phyloP scores from a whole-genome alignment of 2,113 vertebrate genomes.

The Oreotrochilus melanogaster region DNA sequence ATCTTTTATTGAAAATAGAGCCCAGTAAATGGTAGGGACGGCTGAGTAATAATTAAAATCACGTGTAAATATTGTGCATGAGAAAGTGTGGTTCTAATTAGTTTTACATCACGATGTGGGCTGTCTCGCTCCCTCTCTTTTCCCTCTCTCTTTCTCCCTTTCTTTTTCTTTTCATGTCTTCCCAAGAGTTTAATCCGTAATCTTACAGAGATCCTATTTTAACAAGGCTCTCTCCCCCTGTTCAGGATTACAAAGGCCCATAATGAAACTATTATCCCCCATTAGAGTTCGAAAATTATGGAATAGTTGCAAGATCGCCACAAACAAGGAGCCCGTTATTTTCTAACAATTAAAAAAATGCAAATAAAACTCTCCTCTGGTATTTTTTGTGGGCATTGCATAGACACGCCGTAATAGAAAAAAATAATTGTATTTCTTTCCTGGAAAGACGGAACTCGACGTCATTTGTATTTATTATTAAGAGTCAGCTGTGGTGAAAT shows the following conservation, averaged over 20 bases:
- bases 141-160: neutral
- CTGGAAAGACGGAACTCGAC: slow-evolving; percentile 72
- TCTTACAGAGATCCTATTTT: slow-evolving; percentile 22
- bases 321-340: slow-evolving; percentile 38
- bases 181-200: slow-evolving; percentile 43
- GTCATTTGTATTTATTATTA: slow-evolving; percentile 75
- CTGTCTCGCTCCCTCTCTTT: neutral
- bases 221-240: neutral
- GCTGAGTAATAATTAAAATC: slow-evolving; percentile 73
- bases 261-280: slow-evolving; percentile 45
- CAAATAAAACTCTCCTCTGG: slow-evolving; percentile 8
- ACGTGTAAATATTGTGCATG: slow-evolving; percentile 71
- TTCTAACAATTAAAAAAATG: neutral
- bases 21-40: slow-evolving; percentile 1
- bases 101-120: slow-evolving; percentile 56
- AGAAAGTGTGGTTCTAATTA: slow-evolving; percentile 80
- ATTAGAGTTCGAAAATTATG: slow-evolving; percentile 19
- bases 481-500: slow-evolving; percentile 74
- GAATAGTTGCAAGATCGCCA: slow-evolving; percentile 13
- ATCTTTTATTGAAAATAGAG: slow-evolving; percentile 32
- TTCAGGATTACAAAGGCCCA: slow-evolving; percentile 30
- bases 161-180: slow-evolving; percentile 46
- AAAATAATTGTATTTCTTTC: slow-evolving; percentile 62
- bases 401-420: neutral
- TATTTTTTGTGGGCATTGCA: neutral